phyloP scores from a whole-genome alignment of 2,113 vertebrate species.

The Kryptolebias marmoratus region DNA sequence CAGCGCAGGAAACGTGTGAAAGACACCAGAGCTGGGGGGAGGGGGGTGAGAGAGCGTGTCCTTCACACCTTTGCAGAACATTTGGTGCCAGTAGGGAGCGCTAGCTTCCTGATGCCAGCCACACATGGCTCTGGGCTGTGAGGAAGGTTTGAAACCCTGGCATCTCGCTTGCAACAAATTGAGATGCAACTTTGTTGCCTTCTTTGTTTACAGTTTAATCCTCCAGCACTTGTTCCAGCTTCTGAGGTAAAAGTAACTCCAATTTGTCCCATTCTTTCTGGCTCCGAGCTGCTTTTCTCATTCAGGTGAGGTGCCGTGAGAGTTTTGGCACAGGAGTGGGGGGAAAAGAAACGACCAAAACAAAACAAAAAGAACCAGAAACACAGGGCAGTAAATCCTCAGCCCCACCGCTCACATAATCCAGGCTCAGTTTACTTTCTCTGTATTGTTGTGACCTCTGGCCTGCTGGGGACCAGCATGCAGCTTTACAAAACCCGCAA shows the following conservation, averaged over 20 bases:
- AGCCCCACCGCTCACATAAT: constrained; percentile 12
- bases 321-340: not conserved
- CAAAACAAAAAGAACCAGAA: not conserved
- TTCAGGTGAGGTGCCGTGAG: not conserved
- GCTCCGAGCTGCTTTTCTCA: not conserved
- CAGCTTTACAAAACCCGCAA: not conserved
- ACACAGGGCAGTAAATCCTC: constrained; percentile 23
- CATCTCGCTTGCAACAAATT: not conserved
- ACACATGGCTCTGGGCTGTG: not conserved
- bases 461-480: not conserved
- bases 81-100: constrained; percentile 57
- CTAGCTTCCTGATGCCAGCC: constrained; percentile 36
- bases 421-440: constrained; percentile 6
- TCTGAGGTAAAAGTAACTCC: too few relatives aligned
- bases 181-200: too few relatives aligned
- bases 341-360: too few relatives aligned
- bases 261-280: too few relatives aligned
- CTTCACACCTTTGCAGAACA: constrained; percentile 21
- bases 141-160: not conserved
- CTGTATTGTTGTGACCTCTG: constrained; percentile 9
- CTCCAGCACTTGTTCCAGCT: too few relatives aligned
- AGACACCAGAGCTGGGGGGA: not conserved
- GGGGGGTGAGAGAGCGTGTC: not conserved
- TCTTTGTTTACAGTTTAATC: too few relatives aligned
- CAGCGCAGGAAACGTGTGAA: not conserved